Evolutionary conservation across 92 coral and sea anemone species (phyloP), one percentile per base, ranked within the genome.

Genomic region (Porites lobata): DNA sequence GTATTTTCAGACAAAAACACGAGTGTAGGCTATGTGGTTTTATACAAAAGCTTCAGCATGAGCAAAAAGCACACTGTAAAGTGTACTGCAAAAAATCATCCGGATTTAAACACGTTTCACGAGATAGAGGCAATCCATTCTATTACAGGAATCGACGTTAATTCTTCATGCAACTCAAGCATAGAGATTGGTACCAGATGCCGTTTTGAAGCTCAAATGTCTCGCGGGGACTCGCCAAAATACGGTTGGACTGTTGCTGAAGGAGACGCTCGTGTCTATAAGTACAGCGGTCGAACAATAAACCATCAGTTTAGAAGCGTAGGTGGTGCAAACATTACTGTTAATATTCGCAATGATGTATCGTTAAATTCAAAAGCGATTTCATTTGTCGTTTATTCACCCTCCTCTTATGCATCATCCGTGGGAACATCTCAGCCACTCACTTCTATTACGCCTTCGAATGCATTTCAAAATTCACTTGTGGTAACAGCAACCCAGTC

Each of bases 161-260:
- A 54, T 7, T 77, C 88, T 21, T 52, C 76, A 26, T 93, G 98
- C 38, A 3, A 91, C 15, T 32, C 61, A 38, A 5, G 65, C 69
- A 52, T 89, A 64, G 17, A 67, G 10, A 56, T 82, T 0, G 73
- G 87, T 26, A 61, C 47, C 14, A 80, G 26, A 7, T 95, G 96
- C 50, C 14, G 47, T 1, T 86, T 95, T 47, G 56, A 81, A n/a
- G 94, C 88, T 15, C 7, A 17, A 1, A 26, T 64, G 19, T 4
- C 22, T 8, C 67, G 68, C 2, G 98, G 94, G 1, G 94, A 92
- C 63, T 38, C 21, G 9, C 50, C 85, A 8, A 20, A 6, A n/a
- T 91, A 86, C 75, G 17, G 9, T 0, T 95, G 98, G 98, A 68
- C 43, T 9, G 78, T 95, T 11, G 54, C 57, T 14, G 93, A 91